Percentiles rank a stretch among this genome's conserved stretches.
Evolutionary conservation across 2,113 vertebrate species (phyloP).

Genomic region (Dermatemys mawii): DNA sequence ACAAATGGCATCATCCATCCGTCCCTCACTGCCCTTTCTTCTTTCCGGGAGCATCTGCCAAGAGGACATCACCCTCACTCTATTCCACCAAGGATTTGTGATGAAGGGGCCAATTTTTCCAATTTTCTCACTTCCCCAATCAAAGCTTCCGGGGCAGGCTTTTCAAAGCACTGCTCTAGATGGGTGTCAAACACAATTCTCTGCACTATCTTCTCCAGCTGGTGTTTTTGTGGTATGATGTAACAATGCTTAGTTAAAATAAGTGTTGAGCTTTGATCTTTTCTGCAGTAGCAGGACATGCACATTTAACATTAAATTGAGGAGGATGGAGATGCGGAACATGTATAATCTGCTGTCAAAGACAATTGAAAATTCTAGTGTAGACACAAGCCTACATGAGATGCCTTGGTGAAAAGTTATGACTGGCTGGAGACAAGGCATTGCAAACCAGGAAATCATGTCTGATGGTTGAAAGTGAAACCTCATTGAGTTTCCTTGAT

Average conservation of each 20-base stretch:
- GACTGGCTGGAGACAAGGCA: neutral
- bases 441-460: neutral
- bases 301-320: neutral
- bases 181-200: neutral
- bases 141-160: neutral
- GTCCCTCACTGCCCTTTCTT: neutral
- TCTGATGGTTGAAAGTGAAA: neutral
- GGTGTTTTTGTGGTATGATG: no score
- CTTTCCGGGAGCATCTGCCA: neutral
- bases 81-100: neutral
- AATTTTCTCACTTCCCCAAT: neutral
- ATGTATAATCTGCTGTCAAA: neutral
- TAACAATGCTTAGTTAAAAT: neutral
- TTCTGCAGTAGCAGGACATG: neutral
- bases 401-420: neutral
- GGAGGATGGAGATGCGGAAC: neutral
- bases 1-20: neutral
- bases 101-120: neutral
- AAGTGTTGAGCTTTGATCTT: neutral
- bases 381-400: neutral
- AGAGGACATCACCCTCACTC: neutral
- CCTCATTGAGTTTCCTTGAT: neutral
- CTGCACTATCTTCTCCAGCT: accelerated
- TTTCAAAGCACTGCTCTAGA: neutral
- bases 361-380: neutral